Evolutionary conservation across 1,140 invertebrate species (phyloP), one percentile per base, ranked within the genome.

Genomic region (Drosophila ercepeae): DNA sequence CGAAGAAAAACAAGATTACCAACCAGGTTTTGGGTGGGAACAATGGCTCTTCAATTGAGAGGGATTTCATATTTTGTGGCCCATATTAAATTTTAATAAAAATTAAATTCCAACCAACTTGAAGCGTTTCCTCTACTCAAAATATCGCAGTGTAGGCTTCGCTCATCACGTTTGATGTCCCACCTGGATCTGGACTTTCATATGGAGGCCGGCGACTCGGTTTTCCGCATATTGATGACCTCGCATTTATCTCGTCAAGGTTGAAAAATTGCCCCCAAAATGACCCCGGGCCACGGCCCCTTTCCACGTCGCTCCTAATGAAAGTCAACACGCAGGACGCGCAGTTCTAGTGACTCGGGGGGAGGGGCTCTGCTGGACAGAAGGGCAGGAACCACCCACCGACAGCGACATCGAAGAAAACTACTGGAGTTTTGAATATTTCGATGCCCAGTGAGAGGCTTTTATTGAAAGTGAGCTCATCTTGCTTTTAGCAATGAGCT

Each of bases 311-410:
- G 52, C 39, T 14, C 50, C 49, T 75, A 75, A 75, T 75, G 73
- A 75, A 75, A 75, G 73, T 75, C 73, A 75, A 75, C 73, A 75
- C 71, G 71, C 73, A 75, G 71, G 52, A 41, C 60, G 23, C 23
- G 21, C 19, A 2, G 21, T 13, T 34, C 14, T 67, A 68, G 67
- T 68, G 64, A 67, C 52, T 16, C 21, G 18, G 4, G 11, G 25
- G 25, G 18, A 25, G 9, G 14, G 51, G 48, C 48, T 23, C 23
- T 8, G 45, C 16, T 14, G n/a, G 34, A 13, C 49, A 53, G 42
- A 45, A 59, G 50, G 50, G 41, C 25, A 27, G 13, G 1, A 13
- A 41, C 36, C 36, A 16, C 36, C 36, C 36, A 41, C 36, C 36
- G 14, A n/a, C n/a, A n/a, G n/a, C n/a, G n/a, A n/a, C n/a, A n/a